Conservation (phyloP, 2,888 invertebrate genomes). For the Chelonus formosanus region DNA sequence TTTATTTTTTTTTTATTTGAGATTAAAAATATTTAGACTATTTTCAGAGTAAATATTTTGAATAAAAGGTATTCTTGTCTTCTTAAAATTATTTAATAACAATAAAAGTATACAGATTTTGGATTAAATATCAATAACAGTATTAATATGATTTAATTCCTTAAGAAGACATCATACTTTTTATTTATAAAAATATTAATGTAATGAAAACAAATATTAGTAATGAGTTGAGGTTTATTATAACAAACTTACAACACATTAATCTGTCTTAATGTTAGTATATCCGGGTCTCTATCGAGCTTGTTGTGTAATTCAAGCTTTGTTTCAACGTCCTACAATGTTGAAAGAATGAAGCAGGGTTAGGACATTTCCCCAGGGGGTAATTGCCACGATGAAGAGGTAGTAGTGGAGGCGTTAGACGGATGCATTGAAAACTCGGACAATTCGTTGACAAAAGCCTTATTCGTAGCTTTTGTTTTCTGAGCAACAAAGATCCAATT, state of each 20-base stretch:
- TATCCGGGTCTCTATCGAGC: conserved; percentile 5
- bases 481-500: conserved; percentile 43
- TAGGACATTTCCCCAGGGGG: background rate
- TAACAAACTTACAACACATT: conserved; percentile 6
- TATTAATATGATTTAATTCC: too few relatives aligned
- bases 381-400: conserved; percentile 16
- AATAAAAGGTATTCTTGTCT: too few relatives aligned
- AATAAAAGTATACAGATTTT: too few relatives aligned
- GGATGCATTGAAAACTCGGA: conserved; percentile 15
- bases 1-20: too few relatives aligned
- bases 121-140: too few relatives aligned
- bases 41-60: too few relatives aligned
- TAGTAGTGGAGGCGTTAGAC: background rate
- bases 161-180: background rate
- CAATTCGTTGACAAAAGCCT: conserved; percentile 34
- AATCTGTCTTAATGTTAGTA: conserved; percentile 5
- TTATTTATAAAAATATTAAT: background rate
- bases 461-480: conserved; percentile 30
- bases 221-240: conserved; percentile 5
- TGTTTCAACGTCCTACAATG: background rate
- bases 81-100: too few relatives aligned
- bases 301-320: conserved; percentile 4
- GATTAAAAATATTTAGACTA: too few relatives aligned
- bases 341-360: background rate
- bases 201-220: background rate